Evolutionary conservation across 1,140 invertebrate species (phyloP).

Genomic region (Drosophila paulistorum): DNA sequence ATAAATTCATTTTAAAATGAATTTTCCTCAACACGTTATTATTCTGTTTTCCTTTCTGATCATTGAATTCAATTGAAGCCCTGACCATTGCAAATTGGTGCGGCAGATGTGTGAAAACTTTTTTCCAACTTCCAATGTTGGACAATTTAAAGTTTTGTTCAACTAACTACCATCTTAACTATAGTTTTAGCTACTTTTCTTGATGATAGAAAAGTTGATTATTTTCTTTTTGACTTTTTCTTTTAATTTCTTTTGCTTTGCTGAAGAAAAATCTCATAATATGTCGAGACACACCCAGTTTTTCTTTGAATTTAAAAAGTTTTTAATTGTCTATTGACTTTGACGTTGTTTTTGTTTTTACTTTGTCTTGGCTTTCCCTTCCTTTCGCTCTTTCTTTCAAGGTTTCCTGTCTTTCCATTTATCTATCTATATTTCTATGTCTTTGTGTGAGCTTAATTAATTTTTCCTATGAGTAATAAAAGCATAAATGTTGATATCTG

Average conservation of each 20-base stretch:
- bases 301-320: constrained; percentile 22
- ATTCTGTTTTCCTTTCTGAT: not conserved
- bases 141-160: constrained; percentile 19
- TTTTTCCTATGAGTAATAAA: constrained; percentile 29
- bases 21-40: not conserved
- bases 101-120: constrained; percentile 10
- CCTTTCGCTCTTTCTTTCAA: constrained; percentile 8
- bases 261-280: constrained; percentile 19
- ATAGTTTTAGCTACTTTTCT: constrained; percentile 20
- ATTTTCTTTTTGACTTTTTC: not conserved
- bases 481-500: constrained; percentile 24
- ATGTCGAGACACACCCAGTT: constrained; percentile 4
- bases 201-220: constrained; percentile 4
- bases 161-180: constrained; percentile 8
- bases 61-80: not conserved
- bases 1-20: too few species aligned
- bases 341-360: constrained; percentile 5
- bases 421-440: not conserved
- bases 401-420: constrained; percentile 12
- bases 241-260: not conserved
- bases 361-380: constrained; percentile 17
- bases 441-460: constrained; percentile 21
- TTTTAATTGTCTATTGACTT: constrained; percentile 28
- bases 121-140: constrained; percentile 6
- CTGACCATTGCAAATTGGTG: constrained; percentile 5